Conservation (phyloP, 2,113 vertebrate species). For the Xyliphius kryptos region DNA sequence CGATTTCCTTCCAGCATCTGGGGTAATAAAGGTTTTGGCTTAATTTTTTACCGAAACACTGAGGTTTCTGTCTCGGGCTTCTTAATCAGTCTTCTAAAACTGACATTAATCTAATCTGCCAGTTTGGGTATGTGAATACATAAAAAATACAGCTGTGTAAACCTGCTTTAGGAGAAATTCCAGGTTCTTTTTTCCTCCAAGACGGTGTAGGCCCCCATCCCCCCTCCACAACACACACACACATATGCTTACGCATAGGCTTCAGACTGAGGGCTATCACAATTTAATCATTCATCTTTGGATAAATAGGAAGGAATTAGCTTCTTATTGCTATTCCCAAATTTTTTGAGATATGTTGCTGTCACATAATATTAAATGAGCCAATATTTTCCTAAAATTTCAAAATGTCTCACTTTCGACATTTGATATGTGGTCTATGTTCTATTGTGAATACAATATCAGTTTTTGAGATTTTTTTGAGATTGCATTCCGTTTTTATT, state of each 20-base stretch:
- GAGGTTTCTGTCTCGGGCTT: constrained; percentile 5
- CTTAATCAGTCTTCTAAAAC: not conserved
- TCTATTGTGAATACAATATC: too few relatives aligned
- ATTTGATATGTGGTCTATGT: too few relatives aligned
- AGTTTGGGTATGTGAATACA: not conserved
- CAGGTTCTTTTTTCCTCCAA: not conserved
- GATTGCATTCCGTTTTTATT: too few relatives aligned
- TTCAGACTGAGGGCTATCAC: constrained; percentile 15
- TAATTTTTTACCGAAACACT: constrained; percentile 16
- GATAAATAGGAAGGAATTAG: not conserved
- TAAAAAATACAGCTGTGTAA: constrained; percentile 1
- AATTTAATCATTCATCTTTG: constrained; percentile 16
- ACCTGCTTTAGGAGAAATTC: constrained; percentile 2
- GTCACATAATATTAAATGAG: too few relatives aligned
- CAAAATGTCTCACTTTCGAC: too few relatives aligned
- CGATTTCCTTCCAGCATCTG: constrained; percentile 20
- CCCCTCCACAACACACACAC: too few relatives aligned
- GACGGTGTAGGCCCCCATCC: not conserved
- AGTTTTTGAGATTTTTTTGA: too few relatives aligned
- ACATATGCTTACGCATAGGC: constrained; percentile 8
- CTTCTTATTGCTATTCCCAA: too few relatives aligned
- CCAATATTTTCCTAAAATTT: too few relatives aligned
- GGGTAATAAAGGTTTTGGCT: constrained; percentile 22
- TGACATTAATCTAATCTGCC: constrained; percentile 2
- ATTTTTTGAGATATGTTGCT: too few relatives aligned